Evolutionary conservation across 2,888 invertebrate genomes (phyloP), one percentile per base, ranked within the genome.

Genomic region (Dichetophora obliterata): DNA sequence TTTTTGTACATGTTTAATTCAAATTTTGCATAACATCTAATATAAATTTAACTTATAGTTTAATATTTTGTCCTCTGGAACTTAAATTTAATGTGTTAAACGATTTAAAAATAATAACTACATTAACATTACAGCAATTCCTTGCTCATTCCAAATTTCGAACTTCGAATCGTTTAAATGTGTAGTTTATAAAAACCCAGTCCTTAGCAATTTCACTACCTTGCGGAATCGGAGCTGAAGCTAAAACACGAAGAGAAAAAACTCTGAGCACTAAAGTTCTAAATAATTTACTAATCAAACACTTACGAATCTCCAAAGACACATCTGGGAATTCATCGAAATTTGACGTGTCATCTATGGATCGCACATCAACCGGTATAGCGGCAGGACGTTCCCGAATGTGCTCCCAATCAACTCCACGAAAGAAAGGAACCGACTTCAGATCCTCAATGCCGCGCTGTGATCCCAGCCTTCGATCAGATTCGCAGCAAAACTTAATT

Each of bases 111-210:
- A 66, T 66, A 74, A 74, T 74, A 34, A 66, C 65, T 74, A 54
- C 65, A 52, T 22, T 54, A 66, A 66, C 54, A 66, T 52, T 66
- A 66, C 54, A 66, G 14, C 52, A 34, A 54, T 73, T 24, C 54
- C 37, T 34, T 61, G 66, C 66, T 74, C 84, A 88, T 82, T 88
- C 88, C 81, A 88, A 80, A 81, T 88, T 88, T 81, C 88, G 85
- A 80, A 88, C 98, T 91, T 99, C 99, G 91, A 99, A 99, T 84
- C 99, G 93, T 90, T 99, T 98, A 92, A 98, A 99, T 80, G 99
- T 99, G 91, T 99, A 99, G 91, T 99, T 99, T 88, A 99, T 98
- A 90, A 99, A 99, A 84, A 99, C 99, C 97, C 99, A 99, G 92
- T 99, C 98, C 91, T 98, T 98, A 90, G 96, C 95, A 85, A 95